These are phyloP conservation scores for Eulacestoma nigropectus DNA, from an alignment of 2,113 vertebrate genomes.

Conservation along the genomic window DNA sequence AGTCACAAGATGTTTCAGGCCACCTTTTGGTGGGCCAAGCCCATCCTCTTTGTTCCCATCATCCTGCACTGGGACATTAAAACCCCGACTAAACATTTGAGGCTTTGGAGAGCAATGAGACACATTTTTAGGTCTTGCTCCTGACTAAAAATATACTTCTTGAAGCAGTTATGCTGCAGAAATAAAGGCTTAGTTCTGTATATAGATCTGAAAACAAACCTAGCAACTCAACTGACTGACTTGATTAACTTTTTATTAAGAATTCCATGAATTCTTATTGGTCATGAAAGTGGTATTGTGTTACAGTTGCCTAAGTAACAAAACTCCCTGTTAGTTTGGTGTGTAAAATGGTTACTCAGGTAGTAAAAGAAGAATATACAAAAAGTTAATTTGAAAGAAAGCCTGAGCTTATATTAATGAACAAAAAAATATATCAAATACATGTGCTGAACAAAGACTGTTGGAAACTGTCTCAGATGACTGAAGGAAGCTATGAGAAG, in stretches of 20 bases:
- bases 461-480: background rate
- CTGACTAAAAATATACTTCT: background rate
- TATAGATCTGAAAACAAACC: background rate
- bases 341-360: background rate
- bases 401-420: background rate
- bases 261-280: background rate
- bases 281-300: rapidly evolving
- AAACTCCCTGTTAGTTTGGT: background rate
- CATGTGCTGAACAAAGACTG: background rate
- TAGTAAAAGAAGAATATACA: background rate
- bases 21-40: rapidly evolving
- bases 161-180: background rate
- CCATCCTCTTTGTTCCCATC: background rate
- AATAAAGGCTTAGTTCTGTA: background rate
- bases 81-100: background rate
- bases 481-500: background rate
- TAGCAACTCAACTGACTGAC: background rate
- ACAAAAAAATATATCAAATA: background rate
- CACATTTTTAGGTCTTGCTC: background rate
- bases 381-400: background rate
- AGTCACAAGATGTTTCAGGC: background rate
- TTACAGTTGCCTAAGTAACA: background rate
- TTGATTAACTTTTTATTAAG: background rate
- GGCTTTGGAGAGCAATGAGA: background rate
- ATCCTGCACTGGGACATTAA: background rate